Base-by-base conservation (phyloP, 2,113 vertebrate genomes). In the Actinemys pallida region DNA sequence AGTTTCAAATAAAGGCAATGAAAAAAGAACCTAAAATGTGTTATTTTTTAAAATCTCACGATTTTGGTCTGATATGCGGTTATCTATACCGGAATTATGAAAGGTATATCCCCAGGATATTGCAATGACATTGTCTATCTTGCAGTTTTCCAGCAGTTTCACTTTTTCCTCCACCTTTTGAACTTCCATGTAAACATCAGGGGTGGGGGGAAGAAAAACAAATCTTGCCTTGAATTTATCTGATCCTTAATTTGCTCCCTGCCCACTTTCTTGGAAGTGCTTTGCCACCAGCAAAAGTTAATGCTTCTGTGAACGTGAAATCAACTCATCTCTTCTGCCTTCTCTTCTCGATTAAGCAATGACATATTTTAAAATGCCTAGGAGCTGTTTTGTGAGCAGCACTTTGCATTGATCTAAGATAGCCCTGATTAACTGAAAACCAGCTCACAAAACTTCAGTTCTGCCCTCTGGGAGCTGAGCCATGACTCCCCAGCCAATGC, bases 401-500 rank as follows among this genome's bases (percentile, higher is more conserved):
- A 25, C 11, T 78, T 47, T 47, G 42, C 42, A 47, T 47, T 27
- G 47, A 27, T 78, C 12, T 27, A 47, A 47, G 14, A 47, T 12
- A 47, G 42, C 24, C 75, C 42, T 78, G 42, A 47, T 27, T 78
- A 78, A 47, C 42, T 16, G 75, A 14, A 78, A 72, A 12, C 11
- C 45, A 78, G 11, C 75, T 27, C 39, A 16, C 42, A 27, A 29
- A 47, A 78, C 25, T 45, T 29, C 42, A 78, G 42, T 47, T 27
- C 75, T 78, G 42, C 42, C 75, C 42, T 47, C 75, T 78, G 42
- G 24, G 3, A 47, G 75, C 75, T 47, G 10, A 45, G 42, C 42
- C 75, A 47, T 25, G 75, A 78, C 12, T 78, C 12, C 42, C 1
- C 27, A 75, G 14, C 69, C 22, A 8, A 0, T 3, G 19, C 3